These are phyloP conservation scores for Cetonia aurata DNA, from an alignment of 2,888 invertebrate genomes.

Conservation along the genomic window DNA sequence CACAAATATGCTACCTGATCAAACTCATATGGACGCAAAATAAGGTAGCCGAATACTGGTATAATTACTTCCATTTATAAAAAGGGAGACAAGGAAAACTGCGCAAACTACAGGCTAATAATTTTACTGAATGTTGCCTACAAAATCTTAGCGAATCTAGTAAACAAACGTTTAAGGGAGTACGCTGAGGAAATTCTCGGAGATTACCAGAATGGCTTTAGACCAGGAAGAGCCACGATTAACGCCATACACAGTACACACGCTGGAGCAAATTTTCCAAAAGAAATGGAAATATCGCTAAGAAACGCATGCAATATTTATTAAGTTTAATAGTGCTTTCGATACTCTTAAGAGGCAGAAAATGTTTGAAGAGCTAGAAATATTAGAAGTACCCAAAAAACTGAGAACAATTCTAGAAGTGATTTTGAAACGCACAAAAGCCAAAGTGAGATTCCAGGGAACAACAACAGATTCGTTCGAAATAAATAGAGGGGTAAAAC, in stretches of 20 bases:
- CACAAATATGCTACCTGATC: not conserved
- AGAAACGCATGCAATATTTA: conserved; percentile 13
- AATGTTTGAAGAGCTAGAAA: not conserved
- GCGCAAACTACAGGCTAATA: not conserved
- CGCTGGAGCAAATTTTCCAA: not conserved
- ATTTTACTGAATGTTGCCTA: not conserved
- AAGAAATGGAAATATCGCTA: conserved; percentile 7
- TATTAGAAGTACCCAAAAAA: conserved; percentile 8
- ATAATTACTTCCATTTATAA: not conserved
- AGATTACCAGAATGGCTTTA: conserved; percentile 26
- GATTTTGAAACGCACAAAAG: not conserved
- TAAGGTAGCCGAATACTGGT: not conserved
- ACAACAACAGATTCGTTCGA: not conserved
- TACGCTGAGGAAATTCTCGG: conserved; percentile 4
- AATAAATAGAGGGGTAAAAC: conserved; percentile 8
- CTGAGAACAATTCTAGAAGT: not conserved
- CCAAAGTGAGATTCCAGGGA: conserved; percentile 8
- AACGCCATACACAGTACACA: conserved; percentile 6
- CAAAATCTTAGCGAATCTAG: not conserved
- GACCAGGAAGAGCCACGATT: conserved; percentile 27
- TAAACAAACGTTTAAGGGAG: not conserved
- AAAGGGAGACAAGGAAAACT: not conserved
- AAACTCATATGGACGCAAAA: conserved; percentile 3
- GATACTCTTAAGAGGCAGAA: not conserved
- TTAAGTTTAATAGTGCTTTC: conserved; percentile 17